Evolutionary conservation across 2,888 invertebrate genomes (phyloP).

Genomic region (Dione juno): DNA sequence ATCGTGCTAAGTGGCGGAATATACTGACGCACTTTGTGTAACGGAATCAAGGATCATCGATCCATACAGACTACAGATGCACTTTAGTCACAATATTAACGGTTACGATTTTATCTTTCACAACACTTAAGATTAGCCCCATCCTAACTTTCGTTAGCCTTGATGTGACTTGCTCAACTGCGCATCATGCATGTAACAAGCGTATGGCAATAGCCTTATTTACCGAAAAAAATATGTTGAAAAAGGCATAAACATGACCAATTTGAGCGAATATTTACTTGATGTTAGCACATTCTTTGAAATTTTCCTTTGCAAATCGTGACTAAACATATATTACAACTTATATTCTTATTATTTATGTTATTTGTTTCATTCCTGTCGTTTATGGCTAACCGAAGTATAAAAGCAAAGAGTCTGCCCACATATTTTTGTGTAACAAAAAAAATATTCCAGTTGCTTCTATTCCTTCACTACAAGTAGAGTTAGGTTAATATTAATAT

Average conservation of each 20-base stretch:
- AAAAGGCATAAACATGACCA: not conserved
- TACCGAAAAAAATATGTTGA: slow-evolving; percentile 8
- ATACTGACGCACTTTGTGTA: not conserved
- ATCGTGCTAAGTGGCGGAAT: not conserved
- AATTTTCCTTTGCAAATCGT: not conserved
- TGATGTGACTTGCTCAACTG: slow-evolving; percentile 1
- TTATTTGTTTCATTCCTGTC: no score
- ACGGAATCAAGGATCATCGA: not conserved
- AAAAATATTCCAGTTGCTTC: no score
- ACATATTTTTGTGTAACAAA: no score
- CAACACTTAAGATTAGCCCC: not conserved
- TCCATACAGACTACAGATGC: not conserved
- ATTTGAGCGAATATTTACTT: not conserved
- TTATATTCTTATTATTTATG: no score
- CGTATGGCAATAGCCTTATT: slow-evolving; percentile 13
- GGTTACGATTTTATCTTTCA: slow-evolving; percentile 16
- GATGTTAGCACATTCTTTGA: not conserved
- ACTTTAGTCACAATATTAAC: not conserved
- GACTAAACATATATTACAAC: not conserved
- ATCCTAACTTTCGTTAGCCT: slow-evolving; percentile 12
- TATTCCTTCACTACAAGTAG: no score
- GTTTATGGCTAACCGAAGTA: no score
- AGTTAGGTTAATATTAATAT: no score
- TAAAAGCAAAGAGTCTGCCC: no score
- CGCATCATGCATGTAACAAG: slow-evolving; percentile 12